Percentiles rank a stretch among this genome's conserved stretches.
Evolutionary conservation across 2,113 vertebrate genomes (phyloP).

Genomic region (Bubo scandiacus): DNA sequence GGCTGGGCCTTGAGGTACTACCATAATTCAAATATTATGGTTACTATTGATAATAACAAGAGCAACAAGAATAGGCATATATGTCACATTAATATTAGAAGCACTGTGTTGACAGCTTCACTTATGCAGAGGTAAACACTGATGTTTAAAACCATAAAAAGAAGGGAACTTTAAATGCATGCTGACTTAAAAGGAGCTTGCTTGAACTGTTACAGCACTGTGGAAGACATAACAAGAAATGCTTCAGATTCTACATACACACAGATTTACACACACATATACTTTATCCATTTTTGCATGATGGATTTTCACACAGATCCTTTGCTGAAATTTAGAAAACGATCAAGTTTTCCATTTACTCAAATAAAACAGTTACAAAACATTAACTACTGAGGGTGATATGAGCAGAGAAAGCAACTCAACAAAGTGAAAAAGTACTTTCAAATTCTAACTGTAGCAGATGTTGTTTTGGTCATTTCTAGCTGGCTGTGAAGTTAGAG

Average conservation of each 20-base stretch:
- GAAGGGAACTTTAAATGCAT: not conserved
- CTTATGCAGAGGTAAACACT: constrained; percentile 25
- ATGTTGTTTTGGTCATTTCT: constrained; percentile 75
- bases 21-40: constrained; percentile 36
- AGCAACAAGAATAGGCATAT: constrained; percentile 8
- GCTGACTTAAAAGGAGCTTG: not conserved
- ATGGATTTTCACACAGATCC: not conserved
- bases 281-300: not conserved
- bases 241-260: not conserved
- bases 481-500: constrained; percentile 68
- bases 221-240: constrained; percentile 19
- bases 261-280: not conserved
- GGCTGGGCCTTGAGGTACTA: not conserved
- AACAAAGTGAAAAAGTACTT: constrained; percentile 25
- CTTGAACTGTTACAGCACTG: not conserved
- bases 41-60: constrained; percentile 8
- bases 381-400: not conserved
- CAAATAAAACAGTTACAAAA: constrained; percentile 28
- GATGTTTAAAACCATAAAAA: constrained; percentile 41
- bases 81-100: not conserved
- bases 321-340: not conserved
- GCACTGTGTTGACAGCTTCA: not conserved
- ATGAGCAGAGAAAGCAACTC: constrained; percentile 36
- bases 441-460: constrained; percentile 52
- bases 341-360: not conserved